phyloP scores from a whole-genome alignment of 2,113 vertebrate species.

The Halichoeres trimaculatus region DNA sequence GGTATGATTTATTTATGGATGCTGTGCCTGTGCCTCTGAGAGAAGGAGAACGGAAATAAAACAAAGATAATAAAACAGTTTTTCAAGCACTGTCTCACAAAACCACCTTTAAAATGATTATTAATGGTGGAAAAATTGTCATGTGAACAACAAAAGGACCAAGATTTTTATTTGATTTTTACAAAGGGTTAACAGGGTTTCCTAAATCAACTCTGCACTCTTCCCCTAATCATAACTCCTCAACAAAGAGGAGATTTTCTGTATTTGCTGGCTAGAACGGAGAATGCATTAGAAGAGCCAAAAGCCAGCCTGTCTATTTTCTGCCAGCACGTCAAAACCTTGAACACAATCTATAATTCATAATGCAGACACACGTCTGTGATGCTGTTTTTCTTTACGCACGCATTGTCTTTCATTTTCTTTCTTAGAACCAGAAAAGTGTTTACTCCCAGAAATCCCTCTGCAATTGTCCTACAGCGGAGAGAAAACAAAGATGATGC shows the following conservation, averaged over 20 bases:
- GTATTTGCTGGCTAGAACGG: not conserved
- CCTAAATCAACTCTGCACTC: not conserved
- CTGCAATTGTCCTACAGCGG: conserved; percentile 14
- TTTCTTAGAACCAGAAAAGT: conserved; percentile 31
- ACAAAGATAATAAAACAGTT: not conserved
- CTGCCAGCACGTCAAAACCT: conserved; percentile 15
- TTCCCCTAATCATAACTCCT: not conserved
- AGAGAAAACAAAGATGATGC: not conserved
- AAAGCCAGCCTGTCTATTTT: not conserved
- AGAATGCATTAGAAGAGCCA: not conserved
- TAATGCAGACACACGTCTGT: conserved; percentile 29
- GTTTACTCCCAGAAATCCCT: conserved; percentile 38
- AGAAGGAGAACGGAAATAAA: conserved; percentile 7
- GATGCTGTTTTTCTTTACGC: conserved; percentile 29
- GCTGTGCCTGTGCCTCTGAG: not conserved
- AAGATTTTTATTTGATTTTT: no score
- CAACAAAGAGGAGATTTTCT: not conserved
- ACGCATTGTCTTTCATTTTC: conserved; percentile 43
- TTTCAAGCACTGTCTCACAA: not conserved
- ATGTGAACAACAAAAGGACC: not conserved
- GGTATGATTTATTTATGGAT: conserved; percentile 41
- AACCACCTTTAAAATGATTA: not conserved
- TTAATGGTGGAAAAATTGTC: not conserved
- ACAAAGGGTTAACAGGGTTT: not conserved
- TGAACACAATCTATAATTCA: conserved; percentile 53